phyloP scores from a whole-genome alignment of 2,888 invertebrate species.

The Dromius quadrimaculatus region DNA sequence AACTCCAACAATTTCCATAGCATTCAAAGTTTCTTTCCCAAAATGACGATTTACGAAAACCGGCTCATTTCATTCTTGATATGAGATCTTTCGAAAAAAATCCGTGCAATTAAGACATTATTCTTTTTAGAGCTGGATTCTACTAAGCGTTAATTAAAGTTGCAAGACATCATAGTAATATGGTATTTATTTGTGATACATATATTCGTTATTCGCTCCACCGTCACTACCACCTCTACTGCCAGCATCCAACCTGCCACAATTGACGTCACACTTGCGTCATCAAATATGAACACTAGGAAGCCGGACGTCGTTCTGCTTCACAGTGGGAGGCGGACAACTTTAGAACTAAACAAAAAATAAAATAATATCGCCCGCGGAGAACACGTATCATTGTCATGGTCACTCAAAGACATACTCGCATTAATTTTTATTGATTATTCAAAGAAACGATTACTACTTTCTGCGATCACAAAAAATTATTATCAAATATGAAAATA shows the following conservation, averaged over 20 bases:
- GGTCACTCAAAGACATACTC: slow-evolving; percentile 13
- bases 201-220: slow-evolving; percentile 12
- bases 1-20: too few relatives aligned
- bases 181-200: background rate
- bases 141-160: too few relatives aligned
- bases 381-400: slow-evolving; percentile 35
- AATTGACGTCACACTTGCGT: slow-evolving; percentile 48
- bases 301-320: slow-evolving; percentile 26
- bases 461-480: too few relatives aligned
- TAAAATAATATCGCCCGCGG: slow-evolving; percentile 20
- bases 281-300: slow-evolving; percentile 37
- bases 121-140: too few relatives aligned
- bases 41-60: too few relatives aligned
- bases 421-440: slow-evolving; percentile 13
- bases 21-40: too few relatives aligned
- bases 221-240: slow-evolving; percentile 2
- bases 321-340: slow-evolving; percentile 15
- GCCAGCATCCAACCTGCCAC: slow-evolving; percentile 30
- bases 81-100: too few relatives aligned
- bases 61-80: too few relatives aligned
- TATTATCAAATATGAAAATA: too few relatives aligned
- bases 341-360: slow-evolving; percentile 38
- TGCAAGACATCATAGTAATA: slow-evolving; percentile 7
- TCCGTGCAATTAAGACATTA: too few relatives aligned
- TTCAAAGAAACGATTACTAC: too few relatives aligned